phyloP scores from a whole-genome alignment of 2,113 vertebrate species.

The Neolamprologus caudopunctatus region DNA sequence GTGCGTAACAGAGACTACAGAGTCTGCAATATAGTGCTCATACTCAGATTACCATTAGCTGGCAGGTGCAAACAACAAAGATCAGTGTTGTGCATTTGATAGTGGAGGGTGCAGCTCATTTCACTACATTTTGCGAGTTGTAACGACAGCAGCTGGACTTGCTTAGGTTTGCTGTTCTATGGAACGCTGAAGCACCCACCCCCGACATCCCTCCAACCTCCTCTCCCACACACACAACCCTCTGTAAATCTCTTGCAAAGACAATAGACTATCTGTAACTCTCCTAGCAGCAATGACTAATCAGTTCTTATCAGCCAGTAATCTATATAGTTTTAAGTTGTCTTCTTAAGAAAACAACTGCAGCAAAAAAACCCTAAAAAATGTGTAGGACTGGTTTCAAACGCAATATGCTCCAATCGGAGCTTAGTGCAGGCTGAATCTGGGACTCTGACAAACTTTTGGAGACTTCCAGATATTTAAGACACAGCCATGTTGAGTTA shows the following conservation, averaged over 20 bases:
- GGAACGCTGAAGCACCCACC: background rate
- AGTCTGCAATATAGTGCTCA: background rate
- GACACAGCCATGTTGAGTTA: background rate
- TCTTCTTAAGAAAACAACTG: background rate
- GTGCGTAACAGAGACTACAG: background rate
- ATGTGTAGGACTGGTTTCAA: background rate
- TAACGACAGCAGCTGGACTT: background rate
- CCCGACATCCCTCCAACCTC: background rate
- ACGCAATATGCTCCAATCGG: background rate
- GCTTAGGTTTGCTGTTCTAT: constrained; percentile 21
- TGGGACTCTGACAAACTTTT: background rate
- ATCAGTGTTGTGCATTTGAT: background rate
- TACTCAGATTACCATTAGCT: background rate
- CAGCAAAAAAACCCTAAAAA: background rate
- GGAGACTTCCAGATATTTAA: background rate
- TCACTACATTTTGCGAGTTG: background rate
- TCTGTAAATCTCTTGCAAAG: background rate
- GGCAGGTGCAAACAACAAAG: background rate
- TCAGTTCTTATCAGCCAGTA: background rate
- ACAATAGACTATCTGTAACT: background rate
- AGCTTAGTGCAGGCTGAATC: background rate
- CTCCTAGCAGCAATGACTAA: background rate
- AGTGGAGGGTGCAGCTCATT: background rate
- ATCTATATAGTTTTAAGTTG: background rate
- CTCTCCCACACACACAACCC: background rate